These are phyloP conservation scores for Menidia beryllina DNA, from an alignment of 2,113 vertebrate species.

Conservation along the genomic window DNA sequence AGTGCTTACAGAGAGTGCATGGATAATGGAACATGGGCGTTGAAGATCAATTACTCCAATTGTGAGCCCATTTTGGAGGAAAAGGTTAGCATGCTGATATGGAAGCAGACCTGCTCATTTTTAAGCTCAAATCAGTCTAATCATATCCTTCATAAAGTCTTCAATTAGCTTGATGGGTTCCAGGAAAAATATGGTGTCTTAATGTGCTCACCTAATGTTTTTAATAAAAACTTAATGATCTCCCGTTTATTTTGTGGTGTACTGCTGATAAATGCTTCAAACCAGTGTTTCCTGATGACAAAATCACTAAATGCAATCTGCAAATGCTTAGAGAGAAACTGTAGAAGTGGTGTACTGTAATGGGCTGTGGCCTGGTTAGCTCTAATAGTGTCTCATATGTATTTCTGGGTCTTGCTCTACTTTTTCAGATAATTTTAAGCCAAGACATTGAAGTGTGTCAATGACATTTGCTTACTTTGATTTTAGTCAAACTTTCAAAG, in stretches of 20 bases:
- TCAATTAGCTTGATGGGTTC: neutral
- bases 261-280: neutral
- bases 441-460: slow-evolving; percentile 57
- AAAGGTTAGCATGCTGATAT: slow-evolving; percentile 84
- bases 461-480: slow-evolving; percentile 33
- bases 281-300: slow-evolving; percentile 14
- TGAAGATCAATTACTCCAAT: slow-evolving; percentile 94
- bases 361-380: slow-evolving; percentile 59
- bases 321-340: slow-evolving; percentile 10
- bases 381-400: slow-evolving; percentile 34
- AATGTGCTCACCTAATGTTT: too few species aligned
- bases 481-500: slow-evolving; percentile 8
- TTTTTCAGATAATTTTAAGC: slow-evolving; percentile 55
- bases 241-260: neutral
- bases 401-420: slow-evolving; percentile 60
- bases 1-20: slow-evolving; percentile 94
- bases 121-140: slow-evolving; percentile 4
- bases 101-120: neutral
- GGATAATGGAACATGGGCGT: slow-evolving; percentile 96
- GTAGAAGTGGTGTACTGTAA: slow-evolving; percentile 6
- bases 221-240: too few species aligned
- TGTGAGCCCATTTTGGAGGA: slow-evolving; percentile 95
- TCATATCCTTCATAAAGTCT: neutral
- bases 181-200: neutral
- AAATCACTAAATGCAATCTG: neutral